These are phyloP conservation scores for Pseudopleuronectes americanus DNA, from an alignment of 2,797 vertebrate genomes.

Conservation along the genomic window DNA sequence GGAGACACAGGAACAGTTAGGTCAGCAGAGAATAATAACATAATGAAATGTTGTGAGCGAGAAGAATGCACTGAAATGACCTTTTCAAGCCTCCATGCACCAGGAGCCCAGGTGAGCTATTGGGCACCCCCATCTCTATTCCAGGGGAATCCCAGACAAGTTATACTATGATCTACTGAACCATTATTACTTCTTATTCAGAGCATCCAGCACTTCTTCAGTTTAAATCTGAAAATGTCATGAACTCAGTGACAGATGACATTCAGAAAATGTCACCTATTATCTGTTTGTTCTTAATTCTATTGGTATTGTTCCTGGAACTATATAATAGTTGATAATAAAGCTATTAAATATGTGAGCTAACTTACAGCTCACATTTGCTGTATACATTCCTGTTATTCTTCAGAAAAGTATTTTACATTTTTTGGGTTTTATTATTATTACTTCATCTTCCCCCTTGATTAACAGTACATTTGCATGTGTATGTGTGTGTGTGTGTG, in stretches of 20 bases:
- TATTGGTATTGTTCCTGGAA: too few relatives aligned
- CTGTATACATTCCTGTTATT: not conserved
- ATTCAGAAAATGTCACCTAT: too few relatives aligned
- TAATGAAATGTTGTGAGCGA: not conserved
- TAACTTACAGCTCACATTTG: not conserved
- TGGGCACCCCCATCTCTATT: too few relatives aligned
- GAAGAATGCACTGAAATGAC: not conserved
- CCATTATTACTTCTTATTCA: not conserved
- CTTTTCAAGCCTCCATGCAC: too few relatives aligned
- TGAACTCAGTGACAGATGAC: not conserved
- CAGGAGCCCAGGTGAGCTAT: too few relatives aligned
- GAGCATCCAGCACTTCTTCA: not conserved
- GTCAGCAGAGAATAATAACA: slow-evolving; percentile 32
- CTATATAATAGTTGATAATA: not conserved
- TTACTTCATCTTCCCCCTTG: not conserved
- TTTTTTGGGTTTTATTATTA: rapidly evolving
- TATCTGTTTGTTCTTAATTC: too few relatives aligned
- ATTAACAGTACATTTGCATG: not conserved
- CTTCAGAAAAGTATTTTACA: too few relatives aligned
- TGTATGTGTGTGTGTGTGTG: not conserved
- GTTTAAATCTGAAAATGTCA: not conserved
- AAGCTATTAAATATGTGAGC: too few relatives aligned
- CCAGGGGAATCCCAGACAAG: not conserved
- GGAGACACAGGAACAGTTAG: slow-evolving; percentile 8
- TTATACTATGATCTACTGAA: not conserved